Conservation (phyloP, 1,140 invertebrate genomes). For the Heliothis subflexa region DNA sequence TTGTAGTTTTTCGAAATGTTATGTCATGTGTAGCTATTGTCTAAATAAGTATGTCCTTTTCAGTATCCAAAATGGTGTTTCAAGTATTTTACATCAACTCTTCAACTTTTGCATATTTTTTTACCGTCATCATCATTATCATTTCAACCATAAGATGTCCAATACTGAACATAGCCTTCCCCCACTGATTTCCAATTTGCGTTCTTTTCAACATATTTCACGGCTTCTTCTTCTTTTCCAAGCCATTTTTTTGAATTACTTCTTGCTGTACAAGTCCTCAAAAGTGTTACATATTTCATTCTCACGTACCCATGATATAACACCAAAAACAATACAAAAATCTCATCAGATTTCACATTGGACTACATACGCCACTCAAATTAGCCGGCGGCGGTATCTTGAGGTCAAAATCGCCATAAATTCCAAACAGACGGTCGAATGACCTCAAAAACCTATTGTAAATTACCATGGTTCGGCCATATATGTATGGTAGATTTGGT, state of each 20-base stretch:
- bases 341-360: background rate
- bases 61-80: background rate
- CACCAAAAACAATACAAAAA: background rate
- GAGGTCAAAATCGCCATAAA: constrained; percentile 31
- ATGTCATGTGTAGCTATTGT: constrained; percentile 4
- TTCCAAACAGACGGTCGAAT: background rate
- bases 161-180: too few relatives aligned
- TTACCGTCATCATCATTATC: background rate
- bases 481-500: background rate
- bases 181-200: too few relatives aligned
- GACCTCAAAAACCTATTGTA: constrained; percentile 9
- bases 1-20: background rate
- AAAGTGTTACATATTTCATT: background rate
- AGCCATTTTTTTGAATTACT: too few relatives aligned
- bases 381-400: background rate
- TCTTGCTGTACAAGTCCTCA: background rate
- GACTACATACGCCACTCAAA: background rate
- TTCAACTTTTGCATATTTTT: background rate
- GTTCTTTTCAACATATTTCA: too few relatives aligned
- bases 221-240: too few relatives aligned
- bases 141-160: too few relatives aligned
- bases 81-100: background rate
- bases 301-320: too few relatives aligned
- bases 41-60: background rate
- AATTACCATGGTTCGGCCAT: background rate